Percentiles rank a stretch among this genome's conserved stretches.
Conservation (phyloP, 37 sponge, comb jelly and placozoan genomes). For the Spongilla lacustris region DNA sequence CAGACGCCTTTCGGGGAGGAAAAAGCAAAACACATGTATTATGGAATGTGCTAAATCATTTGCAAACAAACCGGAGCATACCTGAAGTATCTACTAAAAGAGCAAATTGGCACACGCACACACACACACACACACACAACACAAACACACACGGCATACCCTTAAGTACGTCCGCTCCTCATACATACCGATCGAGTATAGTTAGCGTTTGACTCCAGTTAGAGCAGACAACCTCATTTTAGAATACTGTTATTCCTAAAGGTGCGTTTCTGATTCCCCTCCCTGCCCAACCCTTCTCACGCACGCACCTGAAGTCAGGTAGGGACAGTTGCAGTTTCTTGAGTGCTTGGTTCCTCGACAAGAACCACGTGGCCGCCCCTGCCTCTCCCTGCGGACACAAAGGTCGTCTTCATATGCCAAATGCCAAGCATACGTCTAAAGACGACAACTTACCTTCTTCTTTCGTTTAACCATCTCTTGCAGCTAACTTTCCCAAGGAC, state of each 20-base stretch:
- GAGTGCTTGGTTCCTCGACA: conserved; percentile 90
- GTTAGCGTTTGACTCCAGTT: not conserved
- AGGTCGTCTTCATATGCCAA: not conserved
- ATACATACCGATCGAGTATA: too few species aligned
- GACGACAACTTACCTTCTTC: conserved; percentile 40
- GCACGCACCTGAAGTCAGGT: conserved; percentile 84
- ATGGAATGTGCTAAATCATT: not conserved
- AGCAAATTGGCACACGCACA: not conserved
- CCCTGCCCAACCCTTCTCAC: not conserved
- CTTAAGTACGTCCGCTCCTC: too few species aligned
- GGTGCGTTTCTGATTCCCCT: not conserved
- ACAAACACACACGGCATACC: too few species aligned
- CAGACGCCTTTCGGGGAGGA: conserved; percentile 69
- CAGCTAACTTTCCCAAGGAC: too few species aligned
- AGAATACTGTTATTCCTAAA: too few species aligned
- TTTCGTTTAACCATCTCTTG: conserved; percentile 55
- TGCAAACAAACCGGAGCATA: too few species aligned
- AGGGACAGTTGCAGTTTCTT: conserved; percentile 91
- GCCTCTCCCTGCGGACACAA: conserved; percentile 76
- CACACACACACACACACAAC: too few species aligned
- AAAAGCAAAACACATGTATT: not conserved
- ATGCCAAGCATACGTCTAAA: not conserved
- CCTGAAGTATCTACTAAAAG: too few species aligned
- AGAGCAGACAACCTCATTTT: too few species aligned
- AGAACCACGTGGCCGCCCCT: conserved; percentile 90